Evolutionary conservation across 2,888 invertebrate species (phyloP), one percentile per base, ranked within the genome.

Genomic region (Synergus gifuensis): DNA sequence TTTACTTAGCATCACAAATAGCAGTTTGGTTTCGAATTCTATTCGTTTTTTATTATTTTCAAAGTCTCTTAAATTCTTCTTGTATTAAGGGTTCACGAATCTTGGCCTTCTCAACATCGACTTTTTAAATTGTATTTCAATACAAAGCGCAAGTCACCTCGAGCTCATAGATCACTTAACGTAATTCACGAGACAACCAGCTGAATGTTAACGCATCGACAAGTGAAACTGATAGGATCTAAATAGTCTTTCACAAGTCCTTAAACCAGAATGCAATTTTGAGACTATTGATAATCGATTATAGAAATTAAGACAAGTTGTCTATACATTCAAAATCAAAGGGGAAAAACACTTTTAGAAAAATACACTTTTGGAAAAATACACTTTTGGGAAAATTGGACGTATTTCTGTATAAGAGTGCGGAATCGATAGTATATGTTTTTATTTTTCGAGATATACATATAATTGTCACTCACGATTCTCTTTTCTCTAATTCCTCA

Each of bases 91-190:
- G 7, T 16, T 14, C 42, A 46, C n/a, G 62, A 42, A 78, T 73
- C 58, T 54, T 78, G 67, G 16, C 77, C 78, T 76, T 62, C 76
- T 79, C 77, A 69, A 67, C 76, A 49, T 73, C 76, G 67, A 69
- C 28, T 49, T 16, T 11, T 73, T 66, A 79, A 77, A 78, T 77
- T 44, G 67, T 63, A 78, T 76, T 79, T 54, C n/a, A n/a, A 18
- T 78, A 42, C 54, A 63, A 78, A 64, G 44, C 62, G 58, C 76
- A 66, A 80, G 78, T 73, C 63, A 44, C 22, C 58, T 58, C 79
- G 79, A 77, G 77, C 79, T 77, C 78, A 81, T 78, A 78, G 42
- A 79, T 80, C 80, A 76, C 76, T 67, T 16, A 54, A 69, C 28
- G 49, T 7, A 49, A 36, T 69, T 69, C 28, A 69, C 14, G 49